A percentile compares a stretch with the other conserved stretches of the same genome.
Evolutionary conservation across 2,113 vertebrate genomes (phyloP).

Genomic region (Calidris pugnax): DNA sequence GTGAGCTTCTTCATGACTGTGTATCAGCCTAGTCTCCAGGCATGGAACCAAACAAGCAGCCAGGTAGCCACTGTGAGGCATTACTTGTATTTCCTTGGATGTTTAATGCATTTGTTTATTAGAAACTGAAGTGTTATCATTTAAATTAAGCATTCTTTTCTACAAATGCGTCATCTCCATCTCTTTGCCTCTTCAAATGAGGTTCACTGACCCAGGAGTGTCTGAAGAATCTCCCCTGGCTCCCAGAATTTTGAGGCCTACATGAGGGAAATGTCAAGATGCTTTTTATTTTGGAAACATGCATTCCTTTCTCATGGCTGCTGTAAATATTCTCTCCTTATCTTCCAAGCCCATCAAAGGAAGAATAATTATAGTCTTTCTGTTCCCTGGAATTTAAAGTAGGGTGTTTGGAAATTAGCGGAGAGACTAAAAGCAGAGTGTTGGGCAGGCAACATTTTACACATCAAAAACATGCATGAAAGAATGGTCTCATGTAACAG

Average conservation of each 20-base stretch:
- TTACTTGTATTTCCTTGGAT: neutral
- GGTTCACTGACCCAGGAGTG: slow-evolving; percentile 29
- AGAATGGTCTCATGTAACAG: neutral
- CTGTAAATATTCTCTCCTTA: slow-evolving; percentile 58
- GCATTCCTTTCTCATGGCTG: slow-evolving; percentile 63
- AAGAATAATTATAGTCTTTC: neutral
- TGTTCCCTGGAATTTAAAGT: neutral
- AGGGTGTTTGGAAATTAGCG: neutral
- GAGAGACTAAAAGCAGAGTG: neutral
- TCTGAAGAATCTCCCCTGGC: neutral
- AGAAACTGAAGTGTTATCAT: neutral
- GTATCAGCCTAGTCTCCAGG: neutral
- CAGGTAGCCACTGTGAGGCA: neutral
- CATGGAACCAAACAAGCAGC: neutral
- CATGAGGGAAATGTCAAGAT: slow-evolving; percentile 11
- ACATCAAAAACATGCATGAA: neutral
- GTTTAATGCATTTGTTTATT: neutral
- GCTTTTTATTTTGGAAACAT: slow-evolving; percentile 17
- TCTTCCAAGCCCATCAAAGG: slow-evolving; percentile 16
- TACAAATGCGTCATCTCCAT: neutral
- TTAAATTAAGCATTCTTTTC: neutral
- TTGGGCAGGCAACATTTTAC: neutral
- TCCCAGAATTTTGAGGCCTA: neutral
- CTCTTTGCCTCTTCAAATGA: neutral
- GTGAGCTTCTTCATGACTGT: neutral